Percentiles rank a stretch among this genome's conserved stretches.
Conservation (phyloP, 2,797 vertebrate genomes). For the Sebastes ruberrimus region DNA sequence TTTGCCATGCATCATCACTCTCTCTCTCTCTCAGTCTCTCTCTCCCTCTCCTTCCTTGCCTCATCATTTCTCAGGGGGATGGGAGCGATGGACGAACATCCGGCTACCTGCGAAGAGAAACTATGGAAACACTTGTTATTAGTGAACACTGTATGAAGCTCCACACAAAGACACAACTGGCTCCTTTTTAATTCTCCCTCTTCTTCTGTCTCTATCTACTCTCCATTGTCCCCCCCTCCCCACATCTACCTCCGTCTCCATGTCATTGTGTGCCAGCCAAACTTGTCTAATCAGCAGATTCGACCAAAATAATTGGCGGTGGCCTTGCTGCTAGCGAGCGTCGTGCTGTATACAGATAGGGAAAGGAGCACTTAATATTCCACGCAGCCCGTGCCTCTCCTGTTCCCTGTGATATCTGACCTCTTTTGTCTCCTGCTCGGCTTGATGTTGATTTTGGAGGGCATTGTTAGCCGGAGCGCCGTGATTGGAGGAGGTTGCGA, state of each 20-base stretch:
- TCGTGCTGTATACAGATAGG: constrained; percentile 77
- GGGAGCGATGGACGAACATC: constrained; percentile 50
- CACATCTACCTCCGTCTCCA: constrained; percentile 46
- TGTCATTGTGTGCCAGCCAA: constrained; percentile 76
- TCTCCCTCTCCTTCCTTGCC: constrained; percentile 43
- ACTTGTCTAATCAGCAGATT: constrained; percentile 83
- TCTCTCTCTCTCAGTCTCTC: constrained; percentile 28
- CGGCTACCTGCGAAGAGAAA: constrained; percentile 63
- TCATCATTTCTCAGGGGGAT: constrained; percentile 69
- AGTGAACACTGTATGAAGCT: constrained; percentile 15
- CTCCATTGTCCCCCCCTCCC: not conserved
- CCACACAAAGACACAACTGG: constrained; percentile 43
- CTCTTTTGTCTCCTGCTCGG: constrained; percentile 82
- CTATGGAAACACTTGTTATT: constrained; percentile 55
- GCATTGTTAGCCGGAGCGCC: constrained; percentile 80
- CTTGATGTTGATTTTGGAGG: constrained; percentile 85
- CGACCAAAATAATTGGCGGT: constrained; percentile 80
- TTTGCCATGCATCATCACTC: constrained; percentile 79
- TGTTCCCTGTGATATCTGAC: constrained; percentile 84
- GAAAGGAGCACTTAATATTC: constrained; percentile 80
- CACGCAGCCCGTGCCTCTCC: constrained; percentile 73
- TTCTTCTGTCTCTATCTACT: constrained; percentile 11
- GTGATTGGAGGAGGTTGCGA: constrained; percentile 74
- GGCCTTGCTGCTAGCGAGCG: constrained; percentile 77
- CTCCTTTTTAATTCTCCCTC: constrained; percentile 40